These are phyloP conservation scores for Anguilla marmorata DNA, from an alignment of 2,797 vertebrate genomes.

Conservation along the genomic window DNA sequence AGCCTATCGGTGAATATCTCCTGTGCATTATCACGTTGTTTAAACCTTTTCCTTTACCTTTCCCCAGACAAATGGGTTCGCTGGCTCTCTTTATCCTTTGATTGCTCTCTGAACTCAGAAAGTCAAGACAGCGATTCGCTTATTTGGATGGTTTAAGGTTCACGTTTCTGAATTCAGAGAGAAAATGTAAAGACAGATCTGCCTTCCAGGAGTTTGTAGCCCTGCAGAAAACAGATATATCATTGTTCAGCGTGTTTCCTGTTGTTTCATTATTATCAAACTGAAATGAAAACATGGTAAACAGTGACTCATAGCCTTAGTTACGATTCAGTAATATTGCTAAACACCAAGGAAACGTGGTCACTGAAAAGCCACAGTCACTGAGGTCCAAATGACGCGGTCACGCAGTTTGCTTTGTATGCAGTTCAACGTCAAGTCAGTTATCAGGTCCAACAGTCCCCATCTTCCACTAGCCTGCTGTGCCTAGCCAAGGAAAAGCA, in stretches of 20 bases:
- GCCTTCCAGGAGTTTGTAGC: not conserved
- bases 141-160: not conserved
- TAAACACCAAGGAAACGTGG: not conserved
- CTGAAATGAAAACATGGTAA: no score
- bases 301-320: not conserved
- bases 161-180: not conserved
- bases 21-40: not conserved
- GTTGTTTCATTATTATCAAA: no score
- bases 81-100: not conserved
- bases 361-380: not conserved
- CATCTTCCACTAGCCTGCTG: not conserved
- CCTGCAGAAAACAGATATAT: no score
- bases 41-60: not conserved
- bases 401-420: not conserved
- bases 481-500: not conserved
- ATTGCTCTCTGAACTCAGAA: not conserved
- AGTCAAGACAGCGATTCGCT: not conserved
- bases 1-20: slow-evolving; percentile 80
- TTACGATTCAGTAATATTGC: not conserved
- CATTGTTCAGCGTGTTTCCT: no score
- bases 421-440: not conserved
- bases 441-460: not conserved
- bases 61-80: not conserved
- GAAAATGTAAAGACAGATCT: not conserved
- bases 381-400: not conserved